Percentiles rank a stretch among this genome's conserved stretches.
phyloP scores from a whole-genome alignment of 2,113 vertebrate species.

The Catharus minimus region DNA sequence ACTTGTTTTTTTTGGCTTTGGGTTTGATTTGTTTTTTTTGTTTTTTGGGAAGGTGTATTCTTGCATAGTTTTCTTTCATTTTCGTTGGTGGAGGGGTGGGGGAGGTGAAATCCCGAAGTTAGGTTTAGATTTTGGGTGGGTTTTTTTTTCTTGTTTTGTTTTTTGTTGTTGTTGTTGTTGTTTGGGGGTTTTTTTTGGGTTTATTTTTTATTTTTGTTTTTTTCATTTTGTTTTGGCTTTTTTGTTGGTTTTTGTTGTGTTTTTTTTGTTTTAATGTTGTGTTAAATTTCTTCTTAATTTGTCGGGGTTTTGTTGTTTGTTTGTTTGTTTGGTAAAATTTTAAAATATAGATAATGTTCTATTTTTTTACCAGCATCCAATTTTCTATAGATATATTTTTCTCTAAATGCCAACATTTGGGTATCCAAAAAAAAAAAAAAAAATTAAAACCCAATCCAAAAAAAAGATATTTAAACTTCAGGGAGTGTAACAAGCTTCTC shows the following conservation, averaged over 20 bases:
- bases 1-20: fast-evolving
- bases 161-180: no score
- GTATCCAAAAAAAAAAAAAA: neutral
- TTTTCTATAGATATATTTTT: neutral
- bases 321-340: neutral
- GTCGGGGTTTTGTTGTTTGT: neutral
- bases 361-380: neutral
- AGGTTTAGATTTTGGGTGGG: no score
- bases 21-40: neutral
- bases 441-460: fast-evolving
- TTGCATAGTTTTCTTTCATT: neutral
- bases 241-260: no score
- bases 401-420: fast-evolving
- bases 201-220: no score
- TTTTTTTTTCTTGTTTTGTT: neutral
- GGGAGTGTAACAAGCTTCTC: neutral
- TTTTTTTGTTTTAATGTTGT: neutral
- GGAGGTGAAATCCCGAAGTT: no score
- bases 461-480: neutral
- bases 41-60: fast-evolving
- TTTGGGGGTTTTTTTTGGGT: no score
- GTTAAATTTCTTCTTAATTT: neutral
- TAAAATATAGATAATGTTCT: neutral
- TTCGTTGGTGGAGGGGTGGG: neutral
- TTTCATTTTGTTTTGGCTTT: no score